phyloP scores from a whole-genome alignment of 2,888 invertebrate genomes.

The Atethmia centrago region DNA sequence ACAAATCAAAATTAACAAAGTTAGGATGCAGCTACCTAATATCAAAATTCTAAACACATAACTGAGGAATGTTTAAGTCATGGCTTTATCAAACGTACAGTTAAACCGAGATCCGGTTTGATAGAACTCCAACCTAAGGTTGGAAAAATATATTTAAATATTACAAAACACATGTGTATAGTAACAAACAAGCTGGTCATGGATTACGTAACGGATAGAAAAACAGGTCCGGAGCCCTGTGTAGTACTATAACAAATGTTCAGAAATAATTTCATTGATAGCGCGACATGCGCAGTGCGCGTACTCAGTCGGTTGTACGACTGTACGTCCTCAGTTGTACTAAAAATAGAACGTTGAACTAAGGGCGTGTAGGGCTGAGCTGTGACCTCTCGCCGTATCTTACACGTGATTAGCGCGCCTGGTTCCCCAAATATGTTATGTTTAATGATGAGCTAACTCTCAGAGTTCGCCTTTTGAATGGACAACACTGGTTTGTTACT shows the following conservation, averaged over 20 bases:
- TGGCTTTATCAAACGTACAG: constrained; percentile 52
- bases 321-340: constrained; percentile 61
- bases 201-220: constrained; percentile 62
- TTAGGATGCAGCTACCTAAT: background rate
- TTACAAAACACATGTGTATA: constrained; percentile 65
- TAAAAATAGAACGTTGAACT: constrained; percentile 72
- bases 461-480: background rate
- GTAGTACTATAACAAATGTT: constrained; percentile 66
- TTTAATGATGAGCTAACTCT: constrained; percentile 26
- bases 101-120: constrained; percentile 64
- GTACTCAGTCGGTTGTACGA: constrained; percentile 56
- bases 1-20: background rate
- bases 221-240: constrained; percentile 66
- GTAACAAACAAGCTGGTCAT: constrained; percentile 58
- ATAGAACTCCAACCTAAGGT: constrained; percentile 60
- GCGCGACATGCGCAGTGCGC: constrained; percentile 66
- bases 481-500: background rate
- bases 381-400: constrained; percentile 65
- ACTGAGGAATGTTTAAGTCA: constrained; percentile 33
- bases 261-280: constrained; percentile 72
- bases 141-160: constrained; percentile 63
- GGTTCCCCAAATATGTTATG: constrained; percentile 45
- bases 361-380: constrained; percentile 68
- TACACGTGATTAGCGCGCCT: constrained; percentile 48
- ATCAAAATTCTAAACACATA: constrained; percentile 13